A percentile compares a stretch with the other conserved stretches of the same genome.
phyloP scores from a whole-genome alignment of 2,113 vertebrate species.

The Scopus umbretta region DNA sequence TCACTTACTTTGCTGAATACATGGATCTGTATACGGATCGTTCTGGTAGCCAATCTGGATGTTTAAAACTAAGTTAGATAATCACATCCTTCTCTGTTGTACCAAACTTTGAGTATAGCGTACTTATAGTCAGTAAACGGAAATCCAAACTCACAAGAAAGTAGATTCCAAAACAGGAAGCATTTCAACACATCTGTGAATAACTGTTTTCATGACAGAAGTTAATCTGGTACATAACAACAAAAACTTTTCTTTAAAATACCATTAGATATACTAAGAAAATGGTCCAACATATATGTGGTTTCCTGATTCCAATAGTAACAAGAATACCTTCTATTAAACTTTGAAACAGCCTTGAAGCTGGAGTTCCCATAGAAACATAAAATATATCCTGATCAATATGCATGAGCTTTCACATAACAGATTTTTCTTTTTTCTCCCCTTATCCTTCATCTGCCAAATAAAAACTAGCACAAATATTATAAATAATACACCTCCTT shows the following conservation, averaged over 20 bases:
- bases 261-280: neutral
- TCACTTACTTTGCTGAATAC: neutral
- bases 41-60: too few species aligned
- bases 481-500: neutral
- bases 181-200: neutral
- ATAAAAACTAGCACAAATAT: neutral
- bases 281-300: neutral
- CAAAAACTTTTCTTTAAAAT: neutral
- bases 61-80: neutral
- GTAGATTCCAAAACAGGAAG: neutral
- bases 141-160: neutral
- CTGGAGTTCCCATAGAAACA: neutral
- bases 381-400: neutral
- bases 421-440: neutral
- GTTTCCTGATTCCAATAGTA: neutral
- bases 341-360: neutral
- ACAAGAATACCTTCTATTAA: neutral
- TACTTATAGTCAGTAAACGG: neutral
- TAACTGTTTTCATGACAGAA: neutral
- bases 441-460: neutral
- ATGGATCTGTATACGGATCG: neutral
- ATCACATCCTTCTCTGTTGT: neutral
- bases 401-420: neutral
- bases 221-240: neutral
- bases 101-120: neutral